Evolutionary conservation across 2,113 vertebrate species (phyloP), one percentile per base, ranked within the genome.

Genomic region (Atherinomorus stipes): DNA sequence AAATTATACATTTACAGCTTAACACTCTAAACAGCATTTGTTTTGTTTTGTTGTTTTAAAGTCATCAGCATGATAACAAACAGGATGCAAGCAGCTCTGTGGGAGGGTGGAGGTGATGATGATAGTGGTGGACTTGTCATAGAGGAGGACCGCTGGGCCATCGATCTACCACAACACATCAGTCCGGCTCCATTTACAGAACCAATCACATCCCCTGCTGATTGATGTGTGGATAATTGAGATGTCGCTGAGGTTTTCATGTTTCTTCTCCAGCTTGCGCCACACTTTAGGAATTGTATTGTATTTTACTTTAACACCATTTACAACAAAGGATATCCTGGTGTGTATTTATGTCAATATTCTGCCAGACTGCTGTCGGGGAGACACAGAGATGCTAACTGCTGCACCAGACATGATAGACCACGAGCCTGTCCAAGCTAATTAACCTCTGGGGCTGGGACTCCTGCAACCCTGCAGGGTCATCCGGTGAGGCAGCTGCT

Each of bases 221-320:
- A 93, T 89, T 91, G 91, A 93, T 92, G 91, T 83, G 84, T 50
- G 76, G 89, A 89, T 93, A 94, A 94, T 93, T 92, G 91, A 93
- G 88, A 89, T 90, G 88, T 92, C 89, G 37, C 87, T 31, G 26
- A 76, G 83, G 88, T 83, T 89, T 90, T 81, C 88, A 92, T 89
- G 88, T 90, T 91, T 85, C 85, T 77, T 73, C 78, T 80, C 65
- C 40, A 47, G 63, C 70, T 61, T 37, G 69, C 75, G 74, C 73
- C 64, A 76, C 75, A 89, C 83, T 87, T 84, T 74, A 62, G 83
- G 83, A 88, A 92, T 87, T 85, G 71, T 89, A 90, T 93, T 84
- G 86, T 91, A 90, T 91, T 92, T 93, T 85, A 84, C 90, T 88
- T 92, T 81, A 78, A 85, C 71, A 71, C 79, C 79, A 84, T 87